Conservation (phyloP, 2,113 vertebrate species). For the Atherinomorus stipes region DNA sequence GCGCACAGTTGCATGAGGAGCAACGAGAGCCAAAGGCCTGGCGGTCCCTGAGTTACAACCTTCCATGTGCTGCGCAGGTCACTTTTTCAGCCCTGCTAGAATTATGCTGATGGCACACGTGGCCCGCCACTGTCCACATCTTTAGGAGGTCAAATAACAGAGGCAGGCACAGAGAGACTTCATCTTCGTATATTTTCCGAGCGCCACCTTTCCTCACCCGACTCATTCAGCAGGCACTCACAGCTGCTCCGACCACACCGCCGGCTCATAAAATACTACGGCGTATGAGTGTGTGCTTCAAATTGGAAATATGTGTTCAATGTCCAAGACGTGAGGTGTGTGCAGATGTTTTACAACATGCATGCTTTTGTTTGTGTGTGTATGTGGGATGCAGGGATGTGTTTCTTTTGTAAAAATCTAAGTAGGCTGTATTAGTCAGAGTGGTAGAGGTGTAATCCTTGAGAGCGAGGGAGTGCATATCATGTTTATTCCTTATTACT, state of each 20-base stretch:
- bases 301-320: slow-evolving; percentile 4
- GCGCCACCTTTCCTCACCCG: background rate
- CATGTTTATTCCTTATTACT: slow-evolving; percentile 21
- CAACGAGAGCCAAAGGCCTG: slow-evolving; percentile 24
- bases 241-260: background rate
- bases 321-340: background rate
- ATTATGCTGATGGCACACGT: slow-evolving; percentile 47
- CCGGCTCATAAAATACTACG: slow-evolving; percentile 17
- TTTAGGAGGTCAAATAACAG: slow-evolving; percentile 53
- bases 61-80: slow-evolving; percentile 26
- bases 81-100: slow-evolving; percentile 32
- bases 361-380: background rate
- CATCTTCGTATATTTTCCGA: slow-evolving; percentile 13
- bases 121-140: slow-evolving; percentile 23
- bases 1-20: slow-evolving; percentile 10
- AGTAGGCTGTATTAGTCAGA: slow-evolving; percentile 51
- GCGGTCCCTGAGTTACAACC: slow-evolving; percentile 41
- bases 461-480: slow-evolving; percentile 36
- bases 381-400: slow-evolving; percentile 13
- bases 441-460: slow-evolving; percentile 48
- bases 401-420: slow-evolving; percentile 38
- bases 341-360: background rate
- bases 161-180: slow-evolving; percentile 21
- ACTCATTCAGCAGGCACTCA: slow-evolving; percentile 32
- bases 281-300: background rate